Percentiles rank a stretch among this genome's conserved stretches.
phyloP scores from a whole-genome alignment of 2,113 vertebrate genomes.

The Etheostoma cragini region DNA sequence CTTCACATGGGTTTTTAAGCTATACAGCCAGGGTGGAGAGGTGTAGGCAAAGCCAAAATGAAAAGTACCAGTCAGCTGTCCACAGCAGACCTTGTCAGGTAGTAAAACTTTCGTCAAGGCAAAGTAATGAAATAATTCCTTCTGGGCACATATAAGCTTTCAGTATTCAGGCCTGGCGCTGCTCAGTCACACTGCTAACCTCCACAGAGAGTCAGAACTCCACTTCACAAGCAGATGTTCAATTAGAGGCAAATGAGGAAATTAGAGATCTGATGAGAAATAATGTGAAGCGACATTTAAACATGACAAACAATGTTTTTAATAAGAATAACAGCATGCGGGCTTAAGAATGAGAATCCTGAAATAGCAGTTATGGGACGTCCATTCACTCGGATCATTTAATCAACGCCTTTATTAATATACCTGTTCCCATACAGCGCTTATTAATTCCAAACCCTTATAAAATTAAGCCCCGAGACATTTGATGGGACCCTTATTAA shows the following conservation, averaged over 20 bases:
- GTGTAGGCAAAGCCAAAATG: slow-evolving; percentile 59
- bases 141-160: slow-evolving; percentile 52
- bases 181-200: slow-evolving; percentile 40
- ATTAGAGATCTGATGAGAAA: slow-evolving; percentile 67
- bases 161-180: slow-evolving; percentile 53
- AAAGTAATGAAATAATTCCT: slow-evolving; percentile 69
- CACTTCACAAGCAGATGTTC: slow-evolving; percentile 80
- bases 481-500: slow-evolving; percentile 64
- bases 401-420: slow-evolving; percentile 73
- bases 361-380: slow-evolving; percentile 36
- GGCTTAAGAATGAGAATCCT: slow-evolving; percentile 5
- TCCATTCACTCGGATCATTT: slow-evolving; percentile 56
- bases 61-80: slow-evolving; percentile 69
- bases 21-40: slow-evolving; percentile 49
- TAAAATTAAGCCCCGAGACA: slow-evolving; percentile 55
- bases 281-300: slow-evolving; percentile 78
- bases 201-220: slow-evolving; percentile 66
- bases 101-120: slow-evolving; percentile 60
- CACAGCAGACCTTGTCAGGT: slow-evolving; percentile 46
- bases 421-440: slow-evolving; percentile 67
- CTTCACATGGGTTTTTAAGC: slow-evolving; percentile 55
- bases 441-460: slow-evolving; percentile 59
- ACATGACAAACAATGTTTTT: slow-evolving; percentile 73
- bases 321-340: slow-evolving; percentile 62
- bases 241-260: slow-evolving; percentile 77